phyloP scores from a whole-genome alignment of 35 echinoderm and acorn worm genomes.

The Nesometra sesokonis region DNA sequence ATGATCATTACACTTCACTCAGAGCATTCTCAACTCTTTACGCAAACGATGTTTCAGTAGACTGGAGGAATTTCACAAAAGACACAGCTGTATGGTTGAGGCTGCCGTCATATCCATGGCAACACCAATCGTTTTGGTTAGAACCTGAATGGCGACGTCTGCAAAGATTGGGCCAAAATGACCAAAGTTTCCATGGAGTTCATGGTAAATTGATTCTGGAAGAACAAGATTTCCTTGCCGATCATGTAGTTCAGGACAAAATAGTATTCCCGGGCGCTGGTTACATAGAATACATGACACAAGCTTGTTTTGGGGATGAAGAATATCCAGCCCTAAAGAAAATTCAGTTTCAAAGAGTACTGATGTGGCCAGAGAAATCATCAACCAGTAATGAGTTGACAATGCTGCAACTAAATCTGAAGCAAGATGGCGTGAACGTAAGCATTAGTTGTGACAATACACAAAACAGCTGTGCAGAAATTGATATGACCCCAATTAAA shows the following conservation, averaged over 20 bases:
- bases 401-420: no score
- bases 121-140: constrained; percentile 46
- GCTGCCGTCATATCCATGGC: constrained; percentile 81
- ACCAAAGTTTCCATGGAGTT: constrained; percentile 60
- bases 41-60: constrained; percentile 30
- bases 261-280: constrained; percentile 58
- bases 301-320: constrained; percentile 6
- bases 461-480: no score
- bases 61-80: constrained; percentile 61
- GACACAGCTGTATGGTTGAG: constrained; percentile 22
- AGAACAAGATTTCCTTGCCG: constrained; percentile 47
- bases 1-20: constrained; percentile 38
- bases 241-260: constrained; percentile 33
- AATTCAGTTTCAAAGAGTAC: constrained; percentile 40
- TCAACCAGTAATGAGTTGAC: no score
- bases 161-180: constrained; percentile 60
- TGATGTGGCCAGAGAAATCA: not conserved
- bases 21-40: constrained; percentile 45
- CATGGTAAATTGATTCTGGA: constrained; percentile 49
- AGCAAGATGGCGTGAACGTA: no score
- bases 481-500: no score
- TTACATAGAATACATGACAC: constrained; percentile 38
- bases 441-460: no score
- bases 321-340: constrained; percentile 32
- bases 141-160: constrained; percentile 61